phyloP scores from a whole-genome alignment of 1,140 invertebrate genomes.

The Bombus polaris region DNA sequence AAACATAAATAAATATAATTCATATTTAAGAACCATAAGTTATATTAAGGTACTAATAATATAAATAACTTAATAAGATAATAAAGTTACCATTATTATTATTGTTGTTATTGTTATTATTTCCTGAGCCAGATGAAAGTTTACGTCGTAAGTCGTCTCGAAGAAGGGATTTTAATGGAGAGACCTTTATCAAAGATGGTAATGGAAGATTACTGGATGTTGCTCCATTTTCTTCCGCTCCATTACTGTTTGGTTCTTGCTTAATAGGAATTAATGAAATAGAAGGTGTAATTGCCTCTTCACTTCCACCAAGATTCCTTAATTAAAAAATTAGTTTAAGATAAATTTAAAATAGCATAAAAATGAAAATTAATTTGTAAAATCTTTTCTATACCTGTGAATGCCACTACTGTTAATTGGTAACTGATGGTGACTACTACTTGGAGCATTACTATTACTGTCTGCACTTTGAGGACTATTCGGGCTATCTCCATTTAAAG shows the following conservation, averaged over 20 bases:
- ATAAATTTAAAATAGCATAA: neutral
- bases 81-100: slow-evolving; percentile 75
- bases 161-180: slow-evolving; percentile 91
- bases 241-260: slow-evolving; percentile 86
- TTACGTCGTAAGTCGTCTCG: slow-evolving; percentile 91
- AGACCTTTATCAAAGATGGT: slow-evolving; percentile 87
- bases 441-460: slow-evolving; percentile 88
- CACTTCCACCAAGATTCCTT: slow-evolving; percentile 71
- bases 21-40: neutral
- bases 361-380: neutral
- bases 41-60: neutral
- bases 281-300: slow-evolving; percentile 88
- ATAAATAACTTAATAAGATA: neutral
- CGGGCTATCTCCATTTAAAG: slow-evolving; percentile 83
- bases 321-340: slow-evolving; percentile 1
- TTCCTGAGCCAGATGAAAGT: slow-evolving; percentile 84
- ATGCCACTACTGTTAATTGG: slow-evolving; percentile 74
- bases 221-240: slow-evolving; percentile 81
- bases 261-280: slow-evolving; percentile 94
- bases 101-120: slow-evolving; percentile 79
- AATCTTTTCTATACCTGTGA: slow-evolving; percentile 74
- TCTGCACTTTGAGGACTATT: slow-evolving; percentile 90
- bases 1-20: neutral
- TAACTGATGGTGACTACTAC: slow-evolving; percentile 84
- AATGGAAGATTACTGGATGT: slow-evolving; percentile 86